Conservation (phyloP, 1,140 invertebrate species). For the Vollenhovia emeryi region DNA sequence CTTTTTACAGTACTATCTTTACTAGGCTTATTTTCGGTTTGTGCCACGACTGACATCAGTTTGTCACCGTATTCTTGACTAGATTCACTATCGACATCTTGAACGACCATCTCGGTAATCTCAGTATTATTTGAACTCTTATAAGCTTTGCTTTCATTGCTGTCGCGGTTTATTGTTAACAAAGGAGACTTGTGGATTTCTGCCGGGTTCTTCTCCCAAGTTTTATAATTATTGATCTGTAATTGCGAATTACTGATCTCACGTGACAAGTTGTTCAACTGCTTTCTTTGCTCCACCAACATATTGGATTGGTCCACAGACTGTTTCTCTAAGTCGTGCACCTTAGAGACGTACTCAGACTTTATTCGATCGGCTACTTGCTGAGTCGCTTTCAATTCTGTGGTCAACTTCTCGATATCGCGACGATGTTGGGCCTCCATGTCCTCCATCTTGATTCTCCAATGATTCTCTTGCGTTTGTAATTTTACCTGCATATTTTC, state of each 20-base stretch:
- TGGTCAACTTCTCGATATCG: slow-evolving; percentile 80
- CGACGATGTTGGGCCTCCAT: slow-evolving; percentile 80
- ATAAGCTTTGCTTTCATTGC: not conserved
- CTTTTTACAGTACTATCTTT: not conserved
- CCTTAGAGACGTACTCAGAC: slow-evolving; percentile 80
- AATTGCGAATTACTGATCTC: slow-evolving; percentile 70
- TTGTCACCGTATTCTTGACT: slow-evolving; percentile 53
- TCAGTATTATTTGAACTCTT: not conserved
- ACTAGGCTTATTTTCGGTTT: not conserved
- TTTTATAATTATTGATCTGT: slow-evolving; percentile 41
- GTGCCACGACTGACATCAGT: not conserved
- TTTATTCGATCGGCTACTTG: slow-evolving; percentile 76
- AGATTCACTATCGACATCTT: slow-evolving; percentile 65
- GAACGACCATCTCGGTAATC: slow-evolving; percentile 9
- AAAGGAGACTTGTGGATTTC: slow-evolving; percentile 3
- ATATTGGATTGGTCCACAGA: slow-evolving; percentile 77
- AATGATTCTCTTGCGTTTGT: slow-evolving; percentile 81
- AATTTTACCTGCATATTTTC: slow-evolving; percentile 81
- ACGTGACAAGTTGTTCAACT: slow-evolving; percentile 76
- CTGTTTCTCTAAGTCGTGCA: slow-evolving; percentile 79
- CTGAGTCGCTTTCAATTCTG: slow-evolving; percentile 81
- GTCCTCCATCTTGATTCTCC: slow-evolving; percentile 81
- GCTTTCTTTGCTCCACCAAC: slow-evolving; percentile 79
- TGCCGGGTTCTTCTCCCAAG: not conserved
- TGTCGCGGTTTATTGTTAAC: slow-evolving; percentile 8